Evolutionary conservation across 2,113 vertebrate genomes (phyloP).

Genomic region (Chloroceryle aenea): DNA sequence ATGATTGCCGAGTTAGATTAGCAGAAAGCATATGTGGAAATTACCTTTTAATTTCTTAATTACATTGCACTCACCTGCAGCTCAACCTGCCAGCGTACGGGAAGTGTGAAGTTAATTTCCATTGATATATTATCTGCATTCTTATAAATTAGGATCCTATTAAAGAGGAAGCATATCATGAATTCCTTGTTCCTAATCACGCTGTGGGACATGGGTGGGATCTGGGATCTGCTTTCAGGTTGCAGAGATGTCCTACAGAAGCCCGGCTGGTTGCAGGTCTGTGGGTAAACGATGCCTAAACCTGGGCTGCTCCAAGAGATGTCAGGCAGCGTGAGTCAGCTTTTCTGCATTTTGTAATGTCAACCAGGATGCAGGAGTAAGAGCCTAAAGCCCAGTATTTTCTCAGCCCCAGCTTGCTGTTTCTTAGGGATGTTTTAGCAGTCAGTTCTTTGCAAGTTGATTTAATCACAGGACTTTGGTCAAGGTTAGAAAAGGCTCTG

Average conservation of each 20-base stretch:
- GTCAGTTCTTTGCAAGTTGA: background rate
- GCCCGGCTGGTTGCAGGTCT: background rate
- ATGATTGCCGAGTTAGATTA: slow-evolving; percentile 61
- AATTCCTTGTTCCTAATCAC: background rate
- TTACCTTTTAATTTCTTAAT: slow-evolving; percentile 84
- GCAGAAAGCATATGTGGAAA: slow-evolving; percentile 76
- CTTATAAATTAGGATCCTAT: slow-evolving; percentile 60
- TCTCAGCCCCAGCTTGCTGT: background rate
- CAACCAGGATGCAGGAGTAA: background rate
- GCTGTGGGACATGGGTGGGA: background rate
- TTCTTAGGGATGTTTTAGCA: background rate
- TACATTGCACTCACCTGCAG: slow-evolving; percentile 77
- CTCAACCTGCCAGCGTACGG: slow-evolving; percentile 65
- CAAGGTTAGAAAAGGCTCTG: background rate
- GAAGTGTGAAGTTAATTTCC: slow-evolving; percentile 60
- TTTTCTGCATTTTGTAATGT: background rate
- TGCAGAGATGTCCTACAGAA: background rate
- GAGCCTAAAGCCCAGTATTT: background rate
- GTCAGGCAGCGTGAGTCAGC: background rate
- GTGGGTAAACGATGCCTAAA: background rate
- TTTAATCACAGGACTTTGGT: background rate
- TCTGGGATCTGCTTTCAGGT: background rate
- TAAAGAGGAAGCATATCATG: background rate
- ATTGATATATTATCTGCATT: slow-evolving; percentile 56
- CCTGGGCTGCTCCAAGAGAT: background rate